Conservation (phyloP, 2,113 vertebrate genomes). For the Geococcyx californianus region DNA sequence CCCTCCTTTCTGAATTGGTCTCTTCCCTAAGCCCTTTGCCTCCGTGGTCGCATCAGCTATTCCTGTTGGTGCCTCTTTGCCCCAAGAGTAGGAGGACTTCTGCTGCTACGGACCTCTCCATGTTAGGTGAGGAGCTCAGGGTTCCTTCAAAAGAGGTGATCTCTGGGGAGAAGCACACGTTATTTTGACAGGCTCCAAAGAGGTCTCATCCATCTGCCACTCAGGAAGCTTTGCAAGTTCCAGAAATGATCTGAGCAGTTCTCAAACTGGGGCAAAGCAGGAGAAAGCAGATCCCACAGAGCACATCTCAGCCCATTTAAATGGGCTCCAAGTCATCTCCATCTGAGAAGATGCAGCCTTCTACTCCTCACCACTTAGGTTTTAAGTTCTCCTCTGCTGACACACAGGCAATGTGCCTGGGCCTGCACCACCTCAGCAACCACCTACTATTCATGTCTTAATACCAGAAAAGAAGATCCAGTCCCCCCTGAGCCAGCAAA, state of each 20-base stretch:
- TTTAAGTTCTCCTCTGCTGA: background rate
- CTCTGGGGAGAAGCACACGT: background rate
- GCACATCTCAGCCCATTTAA: background rate
- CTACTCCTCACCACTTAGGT: no score
- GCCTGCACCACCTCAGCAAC: background rate
- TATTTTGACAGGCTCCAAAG: background rate
- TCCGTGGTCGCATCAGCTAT: background rate
- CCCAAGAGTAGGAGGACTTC: background rate
- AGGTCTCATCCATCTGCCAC: background rate
- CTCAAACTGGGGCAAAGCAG: background rate
- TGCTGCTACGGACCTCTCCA: background rate
- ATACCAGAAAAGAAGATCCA: constrained; percentile 20
- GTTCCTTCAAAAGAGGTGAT: background rate
- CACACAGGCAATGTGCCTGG: background rate
- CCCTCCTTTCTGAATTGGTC: background rate
- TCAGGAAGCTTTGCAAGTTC: background rate
- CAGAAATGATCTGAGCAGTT: background rate
- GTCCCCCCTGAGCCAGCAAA: background rate
- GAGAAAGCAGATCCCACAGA: background rate
- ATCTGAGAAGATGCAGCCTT: background rate
- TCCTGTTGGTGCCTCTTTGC: background rate
- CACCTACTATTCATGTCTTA: background rate
- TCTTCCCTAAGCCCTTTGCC: background rate
- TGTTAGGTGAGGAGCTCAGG: background rate
- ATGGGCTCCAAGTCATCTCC: background rate